Evolutionary conservation across 2,888 invertebrate species (phyloP), one percentile per base, ranked within the genome.

Genomic region (Tiliacea aurago): DNA sequence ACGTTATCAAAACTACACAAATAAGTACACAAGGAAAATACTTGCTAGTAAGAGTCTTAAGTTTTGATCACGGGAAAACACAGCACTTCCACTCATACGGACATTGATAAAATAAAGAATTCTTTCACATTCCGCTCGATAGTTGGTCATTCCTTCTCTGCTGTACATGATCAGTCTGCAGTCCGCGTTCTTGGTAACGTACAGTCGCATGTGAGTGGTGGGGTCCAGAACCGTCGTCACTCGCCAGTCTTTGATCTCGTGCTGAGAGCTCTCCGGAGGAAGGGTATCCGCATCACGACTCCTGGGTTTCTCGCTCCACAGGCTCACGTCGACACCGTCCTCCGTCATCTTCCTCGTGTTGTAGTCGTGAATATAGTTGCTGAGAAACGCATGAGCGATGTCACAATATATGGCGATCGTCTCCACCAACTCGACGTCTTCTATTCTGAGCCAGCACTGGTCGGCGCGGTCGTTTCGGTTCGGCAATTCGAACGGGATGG

Each of bases 371-470:
- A 95, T 94, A 84, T 93, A 92, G 80, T 88, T 91, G 9, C 86
- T 85, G 15, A 96, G 91, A 78, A 95, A 96, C 11, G 86, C 88
- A 23, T 92, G 92, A 9, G 94, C 94, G 47, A 94, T 91, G 70
- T 90, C 83, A 83, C 96, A 96, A 84, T 91, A 94, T 4, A 94
- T 77, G 0, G 92, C 79, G 1, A 95, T 71, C 4, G 95, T 95
- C 80, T 95, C 95, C n/a, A 92, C 91, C 20, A 95, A 49, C 70
- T 95, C 95, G 0, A 87, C 84, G 81, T 95, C 96, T 84, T 96
- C 95, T 41, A 96, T 92, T 63, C 96, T 86, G 23, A 96, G 84
- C 94, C 95, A 96, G 87, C 96, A 96, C 78, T 96, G 96, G 1
- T 94, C 90, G 3, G 96, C 86, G 51, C 94, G 94, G 28, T 96